Conservation (phyloP, 2,888 invertebrate species). For the Epiblema foenella region DNA sequence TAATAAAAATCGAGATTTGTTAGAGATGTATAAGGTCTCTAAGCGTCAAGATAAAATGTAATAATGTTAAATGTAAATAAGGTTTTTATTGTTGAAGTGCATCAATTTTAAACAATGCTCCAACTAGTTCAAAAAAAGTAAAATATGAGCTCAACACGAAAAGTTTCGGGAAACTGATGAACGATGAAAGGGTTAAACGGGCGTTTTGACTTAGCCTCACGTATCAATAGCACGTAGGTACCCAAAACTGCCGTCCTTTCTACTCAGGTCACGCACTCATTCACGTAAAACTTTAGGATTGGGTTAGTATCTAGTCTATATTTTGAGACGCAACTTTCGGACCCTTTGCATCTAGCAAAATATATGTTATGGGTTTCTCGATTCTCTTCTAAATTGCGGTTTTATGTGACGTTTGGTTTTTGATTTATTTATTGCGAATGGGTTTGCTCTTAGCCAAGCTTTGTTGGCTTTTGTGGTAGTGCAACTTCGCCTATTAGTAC, state of each 20-base stretch:
- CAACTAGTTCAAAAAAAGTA: not conserved
- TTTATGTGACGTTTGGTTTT: no score
- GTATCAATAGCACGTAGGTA: not conserved
- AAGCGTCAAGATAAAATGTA: no score
- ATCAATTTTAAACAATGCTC: not conserved
- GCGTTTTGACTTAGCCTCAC: not conserved
- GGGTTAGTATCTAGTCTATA: conserved; percentile 21
- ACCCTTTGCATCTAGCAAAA: conserved; percentile 1
- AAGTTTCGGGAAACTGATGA: not conserved
- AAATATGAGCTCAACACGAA: not conserved
- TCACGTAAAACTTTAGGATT: conserved; percentile 22
- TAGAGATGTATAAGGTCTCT: no score
- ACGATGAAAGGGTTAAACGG: not conserved
- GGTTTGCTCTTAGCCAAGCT: no score
- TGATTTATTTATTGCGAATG: no score
- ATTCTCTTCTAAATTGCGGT: not conserved
- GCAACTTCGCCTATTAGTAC: no score
- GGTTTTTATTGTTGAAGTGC: not conserved
- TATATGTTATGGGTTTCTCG: not conserved
- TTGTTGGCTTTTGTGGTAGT: no score
- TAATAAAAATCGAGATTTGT: no score
- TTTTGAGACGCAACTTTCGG: conserved; percentile 14
- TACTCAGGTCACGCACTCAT: conserved; percentile 3
- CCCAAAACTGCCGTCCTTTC: not conserved
- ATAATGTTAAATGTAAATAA: no score